These are phyloP conservation scores for Rosalia funebris DNA, from an alignment of 2,888 invertebrate genomes.

Conservation along the genomic window DNA sequence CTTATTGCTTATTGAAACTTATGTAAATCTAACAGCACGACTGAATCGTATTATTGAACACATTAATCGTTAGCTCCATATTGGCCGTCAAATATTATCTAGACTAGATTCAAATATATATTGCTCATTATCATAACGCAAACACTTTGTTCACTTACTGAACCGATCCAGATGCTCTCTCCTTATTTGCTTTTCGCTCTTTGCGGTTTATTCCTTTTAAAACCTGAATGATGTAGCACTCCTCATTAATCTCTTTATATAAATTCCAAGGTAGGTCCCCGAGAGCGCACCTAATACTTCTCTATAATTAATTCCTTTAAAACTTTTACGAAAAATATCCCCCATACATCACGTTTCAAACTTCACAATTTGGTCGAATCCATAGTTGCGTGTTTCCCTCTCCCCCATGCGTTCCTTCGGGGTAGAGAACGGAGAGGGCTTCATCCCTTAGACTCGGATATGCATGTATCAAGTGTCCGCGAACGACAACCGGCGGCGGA, in stretches of 20 bases:
- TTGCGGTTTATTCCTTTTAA: neutral
- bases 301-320: conserved; percentile 21
- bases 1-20: no score
- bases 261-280: conserved; percentile 10
- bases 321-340: conserved; percentile 12
- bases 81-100: no score
- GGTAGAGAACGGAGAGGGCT: conserved; percentile 18
- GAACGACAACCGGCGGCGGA: conserved; percentile 36
- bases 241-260: conserved; percentile 1
- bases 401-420: conserved; percentile 29
- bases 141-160: no score
- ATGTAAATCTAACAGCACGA: no score
- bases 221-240: neutral
- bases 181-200: no score
- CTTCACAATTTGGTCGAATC: conserved; percentile 30
- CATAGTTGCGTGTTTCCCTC: conserved; percentile 32
- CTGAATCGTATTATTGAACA: no score
- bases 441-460: conserved; percentile 48
- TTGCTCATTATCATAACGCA: no score
- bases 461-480: conserved; percentile 56
- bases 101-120: no score
- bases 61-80: no score
- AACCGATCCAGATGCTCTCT: no score
- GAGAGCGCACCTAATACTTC: conserved; percentile 17
- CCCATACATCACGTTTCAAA: conserved; percentile 16